Evolutionary conservation across 2,888 invertebrate genomes (phyloP).

Genomic region (Argyresthia albistria): DNA sequence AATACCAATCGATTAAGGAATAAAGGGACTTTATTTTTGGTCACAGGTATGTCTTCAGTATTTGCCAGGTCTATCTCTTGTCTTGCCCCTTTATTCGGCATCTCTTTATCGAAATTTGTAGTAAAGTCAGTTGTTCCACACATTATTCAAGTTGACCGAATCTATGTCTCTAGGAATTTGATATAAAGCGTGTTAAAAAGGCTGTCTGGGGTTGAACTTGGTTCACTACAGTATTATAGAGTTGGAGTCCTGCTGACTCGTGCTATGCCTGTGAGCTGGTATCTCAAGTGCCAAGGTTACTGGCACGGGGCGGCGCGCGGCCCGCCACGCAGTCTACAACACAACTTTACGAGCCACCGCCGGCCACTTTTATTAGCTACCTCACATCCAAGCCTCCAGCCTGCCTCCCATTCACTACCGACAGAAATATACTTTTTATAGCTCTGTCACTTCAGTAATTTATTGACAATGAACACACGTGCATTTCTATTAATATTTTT

Average conservation of each 20-base stretch:
- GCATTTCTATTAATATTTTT: conserved; percentile 73
- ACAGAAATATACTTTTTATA: conserved; percentile 69
- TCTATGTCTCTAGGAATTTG: too few relatives aligned
- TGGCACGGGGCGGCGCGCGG: conserved; percentile 29
- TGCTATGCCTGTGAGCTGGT: conserved; percentile 6
- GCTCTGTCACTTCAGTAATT: conserved; percentile 69
- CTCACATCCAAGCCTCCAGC: conserved; percentile 63
- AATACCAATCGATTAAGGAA: too few relatives aligned
- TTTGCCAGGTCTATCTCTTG: too few relatives aligned
- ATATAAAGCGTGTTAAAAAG: too few relatives aligned
- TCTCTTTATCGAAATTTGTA: too few relatives aligned
- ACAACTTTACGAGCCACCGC: conserved; percentile 60
- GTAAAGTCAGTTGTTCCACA: too few relatives aligned
- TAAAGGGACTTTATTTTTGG: too few relatives aligned
- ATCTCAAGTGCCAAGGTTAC: conserved; percentile 12
- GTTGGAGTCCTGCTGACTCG: not conserved
- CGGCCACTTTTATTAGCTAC: conserved; percentile 70
- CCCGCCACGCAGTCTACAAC: conserved; percentile 70
- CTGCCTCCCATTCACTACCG: conserved; percentile 67
- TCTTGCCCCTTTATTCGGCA: too few relatives aligned
- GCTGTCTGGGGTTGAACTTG: too few relatives aligned
- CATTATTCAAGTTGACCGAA: too few relatives aligned
- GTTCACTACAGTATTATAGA: conserved; percentile 21
- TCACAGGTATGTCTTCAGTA: too few relatives aligned
- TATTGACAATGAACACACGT: conserved; percentile 72